Percentiles rank a stretch among this genome's conserved stretches.
Conservation (phyloP, 2,888 invertebrate genomes). For the Trichogramma evanescens region DNA sequence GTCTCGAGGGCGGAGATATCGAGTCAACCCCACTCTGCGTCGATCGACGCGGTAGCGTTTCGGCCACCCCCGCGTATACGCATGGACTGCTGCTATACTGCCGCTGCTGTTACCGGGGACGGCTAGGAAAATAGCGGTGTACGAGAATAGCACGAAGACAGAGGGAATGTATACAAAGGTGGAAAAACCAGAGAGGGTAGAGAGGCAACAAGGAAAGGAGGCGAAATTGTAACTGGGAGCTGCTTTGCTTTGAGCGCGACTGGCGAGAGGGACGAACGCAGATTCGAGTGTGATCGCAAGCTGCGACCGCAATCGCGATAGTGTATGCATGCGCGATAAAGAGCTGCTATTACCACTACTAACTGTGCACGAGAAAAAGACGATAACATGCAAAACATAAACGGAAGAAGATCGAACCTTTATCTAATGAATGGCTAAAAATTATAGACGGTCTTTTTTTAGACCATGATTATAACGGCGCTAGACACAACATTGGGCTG, state of each 20-base stretch:
- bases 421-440: too few relatives aligned
- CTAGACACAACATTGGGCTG: too few relatives aligned
- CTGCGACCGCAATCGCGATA: slow-evolving; percentile 9
- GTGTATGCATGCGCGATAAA: slow-evolving; percentile 1
- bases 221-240: slow-evolving; percentile 38
- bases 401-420: too few relatives aligned
- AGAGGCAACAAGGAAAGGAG: slow-evolving; percentile 21
- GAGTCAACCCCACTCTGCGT: background rate
- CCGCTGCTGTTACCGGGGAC: slow-evolving; percentile 24
- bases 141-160: slow-evolving; percentile 18
- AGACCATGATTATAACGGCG: too few relatives aligned
- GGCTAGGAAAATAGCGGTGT: slow-evolving; percentile 41
- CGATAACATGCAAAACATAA: too few relatives aligned
- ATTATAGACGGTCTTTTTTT: too few relatives aligned
- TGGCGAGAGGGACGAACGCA: background rate
- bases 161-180: background rate
- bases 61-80: background rate
- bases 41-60: background rate
- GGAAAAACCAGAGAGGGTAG: background rate
- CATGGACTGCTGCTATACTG: slow-evolving; percentile 22
- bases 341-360: background rate
- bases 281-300: slow-evolving; percentile 9
- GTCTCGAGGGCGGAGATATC: slow-evolving; percentile 30
- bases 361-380: too few relatives aligned
- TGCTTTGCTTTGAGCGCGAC: slow-evolving; percentile 36